Evolutionary conservation across 1,140 invertebrate species (phyloP).

Genomic region (Pentalonia nigronervosa): DNA sequence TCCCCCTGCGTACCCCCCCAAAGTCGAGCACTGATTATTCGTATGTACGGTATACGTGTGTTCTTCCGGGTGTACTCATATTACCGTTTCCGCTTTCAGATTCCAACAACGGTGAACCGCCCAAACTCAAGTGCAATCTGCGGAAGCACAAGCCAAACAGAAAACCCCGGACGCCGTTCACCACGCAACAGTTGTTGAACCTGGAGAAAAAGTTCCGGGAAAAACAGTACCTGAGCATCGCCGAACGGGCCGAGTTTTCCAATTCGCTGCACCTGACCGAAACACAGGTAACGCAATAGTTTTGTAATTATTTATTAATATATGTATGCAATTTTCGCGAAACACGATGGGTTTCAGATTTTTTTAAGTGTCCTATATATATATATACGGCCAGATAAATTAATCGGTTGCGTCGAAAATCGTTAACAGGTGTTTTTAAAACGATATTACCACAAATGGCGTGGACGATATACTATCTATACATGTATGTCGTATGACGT

Average conservation of each 20-base stretch:
- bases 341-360: too few relatives aligned
- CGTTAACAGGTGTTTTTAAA: background rate
- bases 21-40: too few relatives aligned
- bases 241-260: slow-evolving; percentile 95
- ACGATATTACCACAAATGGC: background rate
- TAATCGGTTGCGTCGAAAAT: background rate
- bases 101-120: slow-evolving; percentile 72
- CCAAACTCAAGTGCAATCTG: slow-evolving; percentile 90
- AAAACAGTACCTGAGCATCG: slow-evolving; percentile 96
- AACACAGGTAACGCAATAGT: slow-evolving; percentile 76
- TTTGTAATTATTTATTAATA: background rate
- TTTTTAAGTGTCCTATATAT: background rate
- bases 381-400: background rate
- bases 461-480: background rate
- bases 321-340: background rate
- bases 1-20: too few relatives aligned
- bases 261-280: slow-evolving; percentile 92
- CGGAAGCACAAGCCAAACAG: slow-evolving; percentile 95
- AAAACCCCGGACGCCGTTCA: slow-evolving; percentile 97
- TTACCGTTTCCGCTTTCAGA: slow-evolving; percentile 60
- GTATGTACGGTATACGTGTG: too few relatives aligned
- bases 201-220: slow-evolving; percentile 95
- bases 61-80: background rate
- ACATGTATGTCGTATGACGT: too few relatives aligned
- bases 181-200: slow-evolving; percentile 91